Evolutionary conservation across 2,888 invertebrate species (phyloP).

Genomic region (Drosophila meridionalis): DNA sequence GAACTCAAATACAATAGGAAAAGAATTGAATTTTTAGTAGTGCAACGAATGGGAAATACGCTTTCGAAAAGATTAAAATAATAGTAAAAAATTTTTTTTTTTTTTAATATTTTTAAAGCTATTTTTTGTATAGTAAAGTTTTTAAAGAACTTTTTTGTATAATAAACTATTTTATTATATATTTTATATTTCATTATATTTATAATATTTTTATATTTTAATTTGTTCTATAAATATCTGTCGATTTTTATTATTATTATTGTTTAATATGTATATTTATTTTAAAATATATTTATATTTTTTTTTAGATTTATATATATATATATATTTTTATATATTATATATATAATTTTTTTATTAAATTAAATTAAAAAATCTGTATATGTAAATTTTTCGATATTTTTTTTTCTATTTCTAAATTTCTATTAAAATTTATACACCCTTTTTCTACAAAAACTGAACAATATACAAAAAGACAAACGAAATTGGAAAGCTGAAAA

Average conservation of each 20-base stretch:
- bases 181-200: neutral
- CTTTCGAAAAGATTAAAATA: neutral
- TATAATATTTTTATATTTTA: neutral
- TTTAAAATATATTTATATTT: too few relatives aligned
- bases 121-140: neutral
- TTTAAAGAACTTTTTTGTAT: neutral
- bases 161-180: neutral
- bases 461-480: slow-evolving; percentile 23
- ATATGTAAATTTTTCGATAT: too few relatives aligned
- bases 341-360: too few relatives aligned
- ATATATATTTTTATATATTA: neutral
- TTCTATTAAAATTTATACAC: too few relatives aligned
- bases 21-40: neutral
- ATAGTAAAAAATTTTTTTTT: too few relatives aligned
- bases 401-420: neutral
- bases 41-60: neutral
- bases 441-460: neutral
- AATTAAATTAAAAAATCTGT: too few relatives aligned
- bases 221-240: neutral
- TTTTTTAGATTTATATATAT: too few relatives aligned
- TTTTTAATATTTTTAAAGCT: too few relatives aligned
- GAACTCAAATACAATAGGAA: slow-evolving; percentile 37
- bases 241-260: too few relatives aligned
- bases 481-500: slow-evolving; percentile 41
- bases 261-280: too few relatives aligned